Evolutionary conservation across 2,797 vertebrate genomes (phyloP), one percentile per base, ranked within the genome.

Genomic region (Centropyge bicolor): DNA sequence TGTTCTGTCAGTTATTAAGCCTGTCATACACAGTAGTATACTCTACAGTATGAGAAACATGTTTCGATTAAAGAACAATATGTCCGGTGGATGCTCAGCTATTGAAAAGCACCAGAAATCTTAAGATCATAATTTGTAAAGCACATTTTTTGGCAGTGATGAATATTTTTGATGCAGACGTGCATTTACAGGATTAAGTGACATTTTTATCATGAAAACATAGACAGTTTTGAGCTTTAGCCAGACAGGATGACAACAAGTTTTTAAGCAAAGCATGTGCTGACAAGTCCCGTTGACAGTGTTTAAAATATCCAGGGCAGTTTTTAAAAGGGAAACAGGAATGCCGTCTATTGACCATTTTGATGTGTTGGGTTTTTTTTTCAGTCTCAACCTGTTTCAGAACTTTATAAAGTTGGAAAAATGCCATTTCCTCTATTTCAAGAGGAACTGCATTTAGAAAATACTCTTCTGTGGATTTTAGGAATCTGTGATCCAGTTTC

Each of bases 241-340:
- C 38, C 16, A 46, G 20, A 19, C 19, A 7, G 1, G 27, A 59
- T 68, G 3, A 65, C 57, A 52, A 38, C 41, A 49, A 43, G 3
- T 9, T 85, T 80, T 89, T 43, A 52, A 17, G 9, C 11, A 45
- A 57, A 9, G 4, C 54, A 16, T 17, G 63, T 68, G 52, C 43
- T 65, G 7, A 52, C 54, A 36, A 62, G 40, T 70, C 41, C 22
- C 6, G 38, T 3, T 19, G 48, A 68, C 38, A 80, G 43, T 75
- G 73, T 81, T 84, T 38, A 20, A 60, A 60, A 64, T 35, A 36
- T 66, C 74, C 16, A 60, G 40, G 60, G 59, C 20, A 76, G 60
- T 69, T 69, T 86, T 82, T 52, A 31, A 77, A 82, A 71, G 65
- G 64, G 63, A 73, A 83, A 83, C 19, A 16, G 48, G 24, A 76